Conservation (phyloP, 2,113 vertebrate genomes). For the Emydocephalus ijimae region DNA sequence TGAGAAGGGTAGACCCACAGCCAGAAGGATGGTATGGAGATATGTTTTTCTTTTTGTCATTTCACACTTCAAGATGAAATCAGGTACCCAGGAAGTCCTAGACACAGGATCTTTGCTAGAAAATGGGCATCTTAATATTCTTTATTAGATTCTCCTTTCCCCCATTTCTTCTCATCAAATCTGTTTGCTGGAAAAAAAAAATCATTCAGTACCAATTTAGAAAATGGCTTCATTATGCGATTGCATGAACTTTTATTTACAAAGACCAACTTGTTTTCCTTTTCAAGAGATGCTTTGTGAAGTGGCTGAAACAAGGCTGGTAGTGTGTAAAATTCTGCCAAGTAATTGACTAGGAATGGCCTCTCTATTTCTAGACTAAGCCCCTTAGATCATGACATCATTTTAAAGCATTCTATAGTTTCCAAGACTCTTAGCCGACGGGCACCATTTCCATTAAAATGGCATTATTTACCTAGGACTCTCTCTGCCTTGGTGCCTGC, state of each 20-base stretch:
- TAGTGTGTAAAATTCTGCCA: slow-evolving; percentile 65
- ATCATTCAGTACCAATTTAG: slow-evolving; percentile 63
- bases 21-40: neutral
- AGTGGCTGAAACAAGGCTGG: slow-evolving; percentile 70
- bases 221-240: slow-evolving; percentile 75
- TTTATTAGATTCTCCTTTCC: slow-evolving; percentile 44
- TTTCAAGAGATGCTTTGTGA: slow-evolving; percentile 80
- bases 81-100: slow-evolving; percentile 1
- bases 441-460: neutral
- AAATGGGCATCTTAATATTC: slow-evolving; percentile 5
- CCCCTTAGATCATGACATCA: slow-evolving; percentile 43
- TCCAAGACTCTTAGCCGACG: slow-evolving; percentile 40
- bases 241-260: slow-evolving; percentile 81
- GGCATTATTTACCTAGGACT: neutral
- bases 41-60: neutral
- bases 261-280: slow-evolving; percentile 79
- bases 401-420: slow-evolving; percentile 44
- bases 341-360: slow-evolving; percentile 54
- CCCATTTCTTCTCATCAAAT: slow-evolving; percentile 47
- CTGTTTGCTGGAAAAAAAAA: slow-evolving; percentile 20
- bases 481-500: too few relatives aligned
- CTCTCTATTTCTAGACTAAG: slow-evolving; percentile 56
- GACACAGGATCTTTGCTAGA: neutral
- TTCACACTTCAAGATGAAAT: slow-evolving; percentile 29
- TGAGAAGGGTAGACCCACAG: slow-evolving; percentile 32